Base-by-base conservation (phyloP, 2,888 invertebrate genomes). In the Serripes groenlandicus region DNA sequence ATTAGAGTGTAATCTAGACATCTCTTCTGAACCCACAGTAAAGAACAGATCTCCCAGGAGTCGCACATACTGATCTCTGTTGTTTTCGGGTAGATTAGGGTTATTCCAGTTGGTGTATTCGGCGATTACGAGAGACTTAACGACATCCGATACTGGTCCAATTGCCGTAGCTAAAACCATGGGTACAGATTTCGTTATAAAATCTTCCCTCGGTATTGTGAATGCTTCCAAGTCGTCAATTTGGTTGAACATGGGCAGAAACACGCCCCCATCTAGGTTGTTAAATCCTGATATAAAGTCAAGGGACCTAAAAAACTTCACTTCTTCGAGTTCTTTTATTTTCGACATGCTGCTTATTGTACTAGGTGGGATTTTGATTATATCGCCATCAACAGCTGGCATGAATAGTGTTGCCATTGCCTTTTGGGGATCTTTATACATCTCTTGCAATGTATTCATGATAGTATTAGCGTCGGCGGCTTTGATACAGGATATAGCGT, bases 211-310 rank as follows among this genome's bases (percentile, higher is more conserved):
- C n/a, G 42, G 21, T 1, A 52, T 49, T n/a, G 52, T 26, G 28
- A 69, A 69, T 18, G 26, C 30, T 15, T 69, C 69, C 1, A 32
- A 18, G 21, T 42, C 69, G 18, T 3, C 52, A 18, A 49, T 30
- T 7, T 28, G 49, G 26, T 26, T 28, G 18, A 30, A 49, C 4
- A 42, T 52, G 30, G 49, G 18, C 3, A 49, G 18, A 9, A 49
- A 23, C 9, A 83, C 80, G 0, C 78, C 85, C 9, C 88, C 90
- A n/a, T 90, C 89, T 15, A 85, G 82, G 28, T 66, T 79, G 58
- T 85, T 83, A 1, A 77, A 56, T 0, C 88, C 89, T 18, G 83
- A 69, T 64, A 89, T 74, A n/a, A 84, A 79, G 70, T 90, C 90
- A 7, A 88, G 60, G 3, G 81, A 60, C 3, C 76, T 70, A 30